phyloP scores from a whole-genome alignment of 2,113 vertebrate genomes.

The Phaethornis superciliosus region DNA sequence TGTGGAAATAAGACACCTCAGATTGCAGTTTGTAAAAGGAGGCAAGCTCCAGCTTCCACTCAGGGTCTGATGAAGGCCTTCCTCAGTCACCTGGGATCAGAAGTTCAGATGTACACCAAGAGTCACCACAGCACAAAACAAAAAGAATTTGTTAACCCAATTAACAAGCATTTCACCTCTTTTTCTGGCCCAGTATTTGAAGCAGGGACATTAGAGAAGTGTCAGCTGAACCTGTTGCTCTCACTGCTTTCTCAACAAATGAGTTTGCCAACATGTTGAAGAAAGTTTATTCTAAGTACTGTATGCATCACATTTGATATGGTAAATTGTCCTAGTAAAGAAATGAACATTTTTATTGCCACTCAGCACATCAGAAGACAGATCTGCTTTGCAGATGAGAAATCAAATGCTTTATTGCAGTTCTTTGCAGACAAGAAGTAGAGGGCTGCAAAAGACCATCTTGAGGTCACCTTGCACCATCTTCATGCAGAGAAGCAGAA shows the following conservation, averaged over 20 bases:
- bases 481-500: background rate
- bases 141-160: background rate
- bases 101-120: background rate
- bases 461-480: background rate
- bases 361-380: background rate
- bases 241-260: background rate
- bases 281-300: background rate
- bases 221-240: background rate
- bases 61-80: background rate
- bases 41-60: background rate
- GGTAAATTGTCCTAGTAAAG: background rate
- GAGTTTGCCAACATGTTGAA: background rate
- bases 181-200: background rate
- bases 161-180: background rate
- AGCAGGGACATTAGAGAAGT: background rate
- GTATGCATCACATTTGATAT: background rate
- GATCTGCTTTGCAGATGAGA: background rate
- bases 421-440: background rate
- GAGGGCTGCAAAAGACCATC: background rate
- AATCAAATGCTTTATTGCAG: background rate
- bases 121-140: background rate
- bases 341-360: background rate
- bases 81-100: background rate
- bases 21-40: background rate
- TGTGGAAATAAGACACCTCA: background rate